These are phyloP conservation scores for Boloria euphrosyne DNA, from an alignment of 2,888 invertebrate genomes.

Conservation along the genomic window DNA sequence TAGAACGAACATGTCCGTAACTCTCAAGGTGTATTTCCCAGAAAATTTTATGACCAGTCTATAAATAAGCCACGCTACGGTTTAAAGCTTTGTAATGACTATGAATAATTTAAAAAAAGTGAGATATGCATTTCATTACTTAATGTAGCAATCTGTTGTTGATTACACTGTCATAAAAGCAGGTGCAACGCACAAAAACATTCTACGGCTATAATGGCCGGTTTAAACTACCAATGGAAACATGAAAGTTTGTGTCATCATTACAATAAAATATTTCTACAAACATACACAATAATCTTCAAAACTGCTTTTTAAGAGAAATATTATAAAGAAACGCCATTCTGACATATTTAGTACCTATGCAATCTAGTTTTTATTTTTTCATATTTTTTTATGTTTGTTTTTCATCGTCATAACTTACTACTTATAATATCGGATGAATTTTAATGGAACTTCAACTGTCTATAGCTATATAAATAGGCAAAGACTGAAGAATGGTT, in stretches of 20 bases:
- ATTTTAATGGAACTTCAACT: no score
- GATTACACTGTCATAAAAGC: slow-evolving; percentile 33
- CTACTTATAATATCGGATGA: no score
- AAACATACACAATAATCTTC: background rate
- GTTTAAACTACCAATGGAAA: background rate
- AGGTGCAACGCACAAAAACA: slow-evolving; percentile 25
- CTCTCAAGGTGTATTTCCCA: background rate
- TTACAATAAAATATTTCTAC: slow-evolving; percentile 5
- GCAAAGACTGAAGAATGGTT: no score
- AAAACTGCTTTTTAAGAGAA: no score
- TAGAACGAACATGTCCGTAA: no score
- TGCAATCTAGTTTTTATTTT: no score
- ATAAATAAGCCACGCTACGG: background rate
- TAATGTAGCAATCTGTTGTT: slow-evolving; percentile 31
- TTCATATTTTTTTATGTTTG: no score
- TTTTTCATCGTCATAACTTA: no score
- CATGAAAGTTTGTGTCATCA: background rate
- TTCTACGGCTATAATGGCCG: background rate
- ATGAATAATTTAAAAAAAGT: slow-evolving; percentile 10
- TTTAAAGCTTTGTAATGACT: slow-evolving; percentile 7
- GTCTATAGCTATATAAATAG: no score
- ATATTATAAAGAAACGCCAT: no score
- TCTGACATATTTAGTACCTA: no score
- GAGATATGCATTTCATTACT: slow-evolving; percentile 4
- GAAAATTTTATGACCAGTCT: background rate